Conservation (phyloP, 2,113 vertebrate genomes). For the Anguilla japonica region DNA sequence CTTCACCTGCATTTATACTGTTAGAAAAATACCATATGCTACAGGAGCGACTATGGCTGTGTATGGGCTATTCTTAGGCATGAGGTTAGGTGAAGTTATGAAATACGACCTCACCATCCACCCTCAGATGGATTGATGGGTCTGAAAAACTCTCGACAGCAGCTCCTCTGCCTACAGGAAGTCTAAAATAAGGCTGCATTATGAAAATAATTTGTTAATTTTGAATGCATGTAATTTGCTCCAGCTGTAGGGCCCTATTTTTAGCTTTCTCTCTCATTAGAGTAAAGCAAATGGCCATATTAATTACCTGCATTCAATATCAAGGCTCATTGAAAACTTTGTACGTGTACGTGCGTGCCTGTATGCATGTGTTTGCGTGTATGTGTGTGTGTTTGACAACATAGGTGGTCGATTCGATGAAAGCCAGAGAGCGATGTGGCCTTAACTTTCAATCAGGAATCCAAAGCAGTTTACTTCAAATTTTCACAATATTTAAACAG, state of each 20-base stretch:
- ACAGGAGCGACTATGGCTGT: background rate
- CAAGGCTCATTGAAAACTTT: background rate
- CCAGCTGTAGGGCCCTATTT: constrained; percentile 6
- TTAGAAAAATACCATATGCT: background rate
- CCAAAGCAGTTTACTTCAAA: background rate
- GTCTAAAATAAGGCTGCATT: constrained; percentile 3
- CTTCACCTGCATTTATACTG: background rate
- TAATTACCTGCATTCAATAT: constrained; percentile 11
- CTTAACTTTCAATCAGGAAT: background rate
- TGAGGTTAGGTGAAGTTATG: background rate
- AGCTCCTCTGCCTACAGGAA: background rate
- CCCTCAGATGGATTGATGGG: background rate
- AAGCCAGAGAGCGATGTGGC: background rate
- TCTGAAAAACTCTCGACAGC: background rate
- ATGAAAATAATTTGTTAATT: constrained; percentile 17
- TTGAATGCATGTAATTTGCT: background rate
- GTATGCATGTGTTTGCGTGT: background rate
- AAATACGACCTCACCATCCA: background rate
- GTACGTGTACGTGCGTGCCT: background rate
- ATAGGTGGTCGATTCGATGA: background rate
- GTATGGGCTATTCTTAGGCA: background rate
- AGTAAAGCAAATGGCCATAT: background rate
- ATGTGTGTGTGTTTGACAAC: background rate
- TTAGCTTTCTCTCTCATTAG: background rate
- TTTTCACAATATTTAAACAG: background rate